Conservation (phyloP, 2,113 vertebrate genomes). For the Syngnathus typhle region DNA sequence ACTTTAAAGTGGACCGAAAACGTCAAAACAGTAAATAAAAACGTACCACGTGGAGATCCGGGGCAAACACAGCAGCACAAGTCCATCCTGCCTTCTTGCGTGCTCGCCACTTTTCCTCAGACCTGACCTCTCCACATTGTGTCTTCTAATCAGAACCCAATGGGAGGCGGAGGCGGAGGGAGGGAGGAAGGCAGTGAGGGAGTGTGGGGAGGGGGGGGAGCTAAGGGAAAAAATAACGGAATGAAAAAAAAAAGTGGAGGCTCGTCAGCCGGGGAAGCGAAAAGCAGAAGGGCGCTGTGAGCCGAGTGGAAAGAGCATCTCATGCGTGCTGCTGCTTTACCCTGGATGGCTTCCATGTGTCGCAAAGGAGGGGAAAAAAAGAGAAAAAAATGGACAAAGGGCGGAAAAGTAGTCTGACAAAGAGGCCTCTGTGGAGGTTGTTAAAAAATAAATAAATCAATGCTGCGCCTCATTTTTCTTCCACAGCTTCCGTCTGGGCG, state of each 20-base stretch:
- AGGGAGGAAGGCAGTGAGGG: not conserved
- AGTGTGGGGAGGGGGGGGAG: constrained; percentile 53
- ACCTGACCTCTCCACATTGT: constrained; percentile 65
- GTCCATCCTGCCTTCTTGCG: constrained; percentile 57
- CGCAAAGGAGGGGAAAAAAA: constrained; percentile 14
- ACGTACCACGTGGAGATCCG: constrained; percentile 50
- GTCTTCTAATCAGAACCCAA: constrained; percentile 51
- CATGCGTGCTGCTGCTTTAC: constrained; percentile 37
- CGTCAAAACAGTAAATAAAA: constrained; percentile 3
- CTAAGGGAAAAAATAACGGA: constrained; percentile 21
- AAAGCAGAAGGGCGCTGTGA: constrained; percentile 43
- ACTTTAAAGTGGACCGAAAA: not conserved
- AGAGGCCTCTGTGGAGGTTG: constrained; percentile 51
- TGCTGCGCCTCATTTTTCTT: not conserved
- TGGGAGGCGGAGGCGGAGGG: constrained; percentile 2
- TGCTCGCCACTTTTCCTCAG: constrained; percentile 53
- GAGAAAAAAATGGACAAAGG: constrained; percentile 46
- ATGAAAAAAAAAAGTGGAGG: constrained; percentile 25
- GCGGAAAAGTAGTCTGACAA: constrained; percentile 61
- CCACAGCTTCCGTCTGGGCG: not conserved
- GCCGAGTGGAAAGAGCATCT: constrained; percentile 63
- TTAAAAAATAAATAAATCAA: not conserved
- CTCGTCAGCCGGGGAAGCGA: constrained; percentile 32
- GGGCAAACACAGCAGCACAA: constrained; percentile 67
- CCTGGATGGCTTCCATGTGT: constrained; percentile 44